Evolutionary conservation across 2,888 invertebrate species (phyloP), one percentile per base, ranked within the genome.

Genomic region (Himalopsyche tibetana): DNA sequence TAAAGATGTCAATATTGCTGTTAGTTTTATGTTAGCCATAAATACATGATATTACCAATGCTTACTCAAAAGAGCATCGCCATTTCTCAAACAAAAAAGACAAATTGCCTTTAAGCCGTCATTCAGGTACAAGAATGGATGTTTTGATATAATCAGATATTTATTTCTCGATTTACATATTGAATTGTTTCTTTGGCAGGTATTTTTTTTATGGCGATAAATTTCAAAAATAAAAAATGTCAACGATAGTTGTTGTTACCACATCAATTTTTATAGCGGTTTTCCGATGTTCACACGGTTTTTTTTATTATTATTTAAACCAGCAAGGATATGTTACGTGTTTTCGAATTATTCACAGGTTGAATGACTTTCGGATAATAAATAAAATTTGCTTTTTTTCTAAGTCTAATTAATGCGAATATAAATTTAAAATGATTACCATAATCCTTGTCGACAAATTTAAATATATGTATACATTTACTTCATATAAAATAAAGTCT

Each of bases 81-180:
- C 63, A 63, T 63, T 63, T 63, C 28, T 63, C 63, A 63, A n/a
- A 63, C n/a, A 63, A 19, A 63, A n/a, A 63, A 63, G 63, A 63
- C 63, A 63, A 63, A 63, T 63, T 63, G 63, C 63, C 19, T 2
- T 63, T 5, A 1, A 51, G 19, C 19, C 63, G 11, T 63, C 63
- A 63, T 63, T 19, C 63, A 63, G 63, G 19, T 19, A 19, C 11
- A 63, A 28, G 63, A 63, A 63, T 19, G 19, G 63, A 3, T 63
- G 63, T 63, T 63, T 63, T 63, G 63, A 63, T 63, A 28, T 63
- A 63, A 63, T 63, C 63, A 19, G 19, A 63, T 63, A 63, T 63
- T 63, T 63, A 63, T 63, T 63, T 63, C 9, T 63, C 63, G 28
- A 63, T 63, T 63, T 63, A 19, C 63, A 63, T 63, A 63, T 63